Base-by-base conservation (phyloP, 1,140 invertebrate genomes). In the Tachypleus tridentatus region DNA sequence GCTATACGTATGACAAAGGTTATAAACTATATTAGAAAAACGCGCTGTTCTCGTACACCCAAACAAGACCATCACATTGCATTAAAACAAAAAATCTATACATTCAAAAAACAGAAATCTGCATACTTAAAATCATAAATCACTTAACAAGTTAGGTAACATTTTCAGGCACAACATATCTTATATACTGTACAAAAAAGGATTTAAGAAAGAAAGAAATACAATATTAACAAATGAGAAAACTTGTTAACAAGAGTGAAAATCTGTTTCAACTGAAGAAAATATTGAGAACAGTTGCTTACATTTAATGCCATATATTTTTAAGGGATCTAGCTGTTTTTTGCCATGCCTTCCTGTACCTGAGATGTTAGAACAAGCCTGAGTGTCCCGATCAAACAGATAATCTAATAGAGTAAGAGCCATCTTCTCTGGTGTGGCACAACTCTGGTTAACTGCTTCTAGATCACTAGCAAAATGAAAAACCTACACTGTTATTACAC, bases 391-490 rank as follows among this genome's bases (percentile, higher is more conserved):
- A 66, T 79, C 77, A 76, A 80, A 80, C 67, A 80, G 63, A 63
- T 77, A 77, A 65, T 80, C 78, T 8, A 80, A 67, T 58, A 80
- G 69, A 10, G 77, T 78, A 8, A 80, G 66, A 8, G 77, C 78
- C 78, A 80, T 79, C 68, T 80, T 80, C 65, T 80, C 78, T 62
- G 77, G 70, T 58, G 78, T 78, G 5, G 74, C 75, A 71, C 77
- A 80, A 62, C 76, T 77, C 9, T 76, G 74, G 68, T 82, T 81
- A 60, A 82, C 79, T 65, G 82, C 79, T 50, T 81, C 70, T 6
- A 82, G 71, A 67, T 81, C 77, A 70, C 81, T 82, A 72, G 54
- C 75, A 72, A 62, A 60, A 66, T 29, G 29, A 29, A 29, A 29
- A 29, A 29, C 29, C 29, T 29, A 2, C 29, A 29, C 29, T 29